Evolutionary conservation across 2,113 vertebrate genomes (phyloP).

Genomic region (Otus sunia): DNA sequence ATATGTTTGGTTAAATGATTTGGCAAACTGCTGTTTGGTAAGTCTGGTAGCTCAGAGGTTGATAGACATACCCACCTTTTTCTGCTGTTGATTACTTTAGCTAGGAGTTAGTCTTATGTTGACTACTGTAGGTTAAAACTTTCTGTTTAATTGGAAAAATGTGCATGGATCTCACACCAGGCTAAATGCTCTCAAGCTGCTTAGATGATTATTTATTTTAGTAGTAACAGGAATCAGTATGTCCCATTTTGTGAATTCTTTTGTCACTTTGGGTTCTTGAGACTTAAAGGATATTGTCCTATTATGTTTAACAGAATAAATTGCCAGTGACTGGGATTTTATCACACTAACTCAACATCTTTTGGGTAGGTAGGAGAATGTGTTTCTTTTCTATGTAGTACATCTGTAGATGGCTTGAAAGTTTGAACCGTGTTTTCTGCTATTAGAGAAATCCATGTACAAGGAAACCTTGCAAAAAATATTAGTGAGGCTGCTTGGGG

Average conservation of each 20-base stretch:
- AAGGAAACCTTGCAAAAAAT: neutral
- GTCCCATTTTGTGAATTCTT: neutral
- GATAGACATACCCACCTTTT: rapidly evolving
- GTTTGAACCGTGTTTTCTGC: neutral
- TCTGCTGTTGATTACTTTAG: neutral
- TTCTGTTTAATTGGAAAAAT: neutral
- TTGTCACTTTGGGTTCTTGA: neutral
- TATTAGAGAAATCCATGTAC: neutral
- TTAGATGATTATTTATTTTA: neutral
- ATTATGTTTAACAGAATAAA: neutral
- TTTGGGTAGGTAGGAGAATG: neutral
- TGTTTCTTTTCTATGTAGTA: neutral
- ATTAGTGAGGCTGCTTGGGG: neutral
- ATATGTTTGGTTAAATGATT: neutral
- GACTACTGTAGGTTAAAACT: neutral
- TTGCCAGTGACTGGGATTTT: neutral
- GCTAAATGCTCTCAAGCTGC: neutral
- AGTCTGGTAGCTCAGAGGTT: neutral
- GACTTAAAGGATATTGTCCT: neutral
- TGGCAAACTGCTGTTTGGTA: neutral
- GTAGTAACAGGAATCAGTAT: neutral
- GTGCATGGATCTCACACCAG: neutral
- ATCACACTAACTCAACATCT: neutral
- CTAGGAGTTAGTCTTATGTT: neutral
- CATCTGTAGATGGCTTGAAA: neutral